Percentiles rank a stretch among this genome's conserved stretches.
These are phyloP conservation scores for Fukomys damarensis DNA, from an alignment of 2,113 vertebrate species.

Conservation along the genomic window DNA sequence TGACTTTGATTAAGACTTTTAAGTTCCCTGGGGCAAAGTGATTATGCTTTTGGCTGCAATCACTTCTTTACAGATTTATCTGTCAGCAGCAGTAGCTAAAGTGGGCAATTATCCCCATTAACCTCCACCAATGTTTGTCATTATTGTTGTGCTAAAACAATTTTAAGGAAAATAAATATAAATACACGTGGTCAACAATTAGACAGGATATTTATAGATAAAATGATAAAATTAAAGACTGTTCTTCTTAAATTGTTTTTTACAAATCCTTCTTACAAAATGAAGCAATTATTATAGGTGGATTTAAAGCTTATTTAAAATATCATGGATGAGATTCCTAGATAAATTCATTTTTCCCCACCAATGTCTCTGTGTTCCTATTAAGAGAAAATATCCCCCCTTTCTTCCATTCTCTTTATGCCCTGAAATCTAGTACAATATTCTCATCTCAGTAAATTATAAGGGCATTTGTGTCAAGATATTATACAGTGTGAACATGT, in stretches of 20 bases:
- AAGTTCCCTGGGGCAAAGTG: neutral
- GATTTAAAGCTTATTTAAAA: neutral
- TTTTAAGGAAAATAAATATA: neutral
- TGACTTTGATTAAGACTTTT: slow-evolving; percentile 50
- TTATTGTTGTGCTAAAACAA: slow-evolving; percentile 28
- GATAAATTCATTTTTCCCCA: neutral
- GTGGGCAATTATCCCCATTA: slow-evolving; percentile 66
- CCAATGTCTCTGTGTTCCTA: neutral
- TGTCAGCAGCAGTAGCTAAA: slow-evolving; percentile 35
- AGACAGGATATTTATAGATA: neutral
- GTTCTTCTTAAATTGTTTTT: neutral
- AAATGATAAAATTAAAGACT: neutral
- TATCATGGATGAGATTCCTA: neutral
- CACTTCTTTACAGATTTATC: slow-evolving; percentile 58
- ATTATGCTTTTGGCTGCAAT: slow-evolving; percentile 58
- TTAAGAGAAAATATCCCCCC: neutral
- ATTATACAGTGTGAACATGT: neutral
- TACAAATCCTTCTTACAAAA: neutral
- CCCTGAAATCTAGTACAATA: neutral
- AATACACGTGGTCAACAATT: neutral
- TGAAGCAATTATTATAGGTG: neutral
- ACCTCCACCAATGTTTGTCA: slow-evolving; percentile 48
- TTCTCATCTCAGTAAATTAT: neutral
- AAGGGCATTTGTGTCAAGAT: neutral
- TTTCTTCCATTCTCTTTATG: neutral